phyloP scores from a whole-genome alignment of 2,797 vertebrate genomes.

The Enteromius trimaculatus region DNA sequence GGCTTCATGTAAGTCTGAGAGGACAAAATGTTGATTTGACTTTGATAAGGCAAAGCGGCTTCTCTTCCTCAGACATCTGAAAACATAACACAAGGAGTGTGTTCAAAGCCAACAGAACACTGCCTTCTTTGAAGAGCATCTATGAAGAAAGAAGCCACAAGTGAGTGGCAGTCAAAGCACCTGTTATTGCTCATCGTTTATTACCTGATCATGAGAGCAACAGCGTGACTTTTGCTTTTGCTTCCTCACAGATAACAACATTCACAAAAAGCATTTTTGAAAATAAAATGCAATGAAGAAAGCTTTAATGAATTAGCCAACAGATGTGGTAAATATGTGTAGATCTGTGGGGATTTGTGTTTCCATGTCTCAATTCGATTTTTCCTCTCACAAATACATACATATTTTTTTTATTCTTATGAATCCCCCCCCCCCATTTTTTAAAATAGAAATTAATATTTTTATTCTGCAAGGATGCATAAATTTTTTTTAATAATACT shows the following conservation, averaged over 20 bases:
- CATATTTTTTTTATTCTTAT: too few relatives aligned
- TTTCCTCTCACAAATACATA: background rate
- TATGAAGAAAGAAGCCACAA: background rate
- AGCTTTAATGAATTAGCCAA: background rate
- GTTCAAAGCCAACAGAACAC: conserved; percentile 9
- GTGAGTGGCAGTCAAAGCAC: background rate
- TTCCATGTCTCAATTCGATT: background rate
- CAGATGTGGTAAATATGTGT: background rate
- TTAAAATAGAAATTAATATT: background rate
- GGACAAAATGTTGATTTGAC: background rate
- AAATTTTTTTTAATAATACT: background rate
- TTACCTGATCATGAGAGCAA: background rate
- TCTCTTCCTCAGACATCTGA: background rate
- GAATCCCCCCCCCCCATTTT: too few relatives aligned
- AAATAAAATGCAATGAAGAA: background rate
- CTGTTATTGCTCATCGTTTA: conserved; percentile 6
- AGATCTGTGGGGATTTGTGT: background rate
- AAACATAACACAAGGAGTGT: background rate
- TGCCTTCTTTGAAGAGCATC: background rate
- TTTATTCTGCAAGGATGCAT: background rate
- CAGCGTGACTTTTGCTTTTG: background rate
- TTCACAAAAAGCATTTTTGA: background rate
- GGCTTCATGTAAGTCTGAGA: background rate
- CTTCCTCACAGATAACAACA: background rate
- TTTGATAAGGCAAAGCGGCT: background rate